phyloP scores from a whole-genome alignment of 2,797 vertebrate species.

The Diplodus puntazzo region DNA sequence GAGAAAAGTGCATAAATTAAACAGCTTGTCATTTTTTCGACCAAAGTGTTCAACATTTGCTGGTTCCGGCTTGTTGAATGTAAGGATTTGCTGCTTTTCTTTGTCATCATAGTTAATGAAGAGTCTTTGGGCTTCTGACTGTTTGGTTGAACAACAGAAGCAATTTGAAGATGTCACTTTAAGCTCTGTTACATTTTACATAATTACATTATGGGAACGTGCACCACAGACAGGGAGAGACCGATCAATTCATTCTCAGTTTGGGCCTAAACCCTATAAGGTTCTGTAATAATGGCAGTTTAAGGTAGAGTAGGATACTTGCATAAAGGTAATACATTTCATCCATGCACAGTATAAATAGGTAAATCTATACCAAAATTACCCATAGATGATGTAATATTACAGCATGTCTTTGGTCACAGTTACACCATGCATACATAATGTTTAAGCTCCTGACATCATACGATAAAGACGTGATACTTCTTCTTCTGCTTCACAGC shows the following conservation, averaged over 20 bases:
- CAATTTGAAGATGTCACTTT: too few relatives aligned
- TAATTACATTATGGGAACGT: too few relatives aligned
- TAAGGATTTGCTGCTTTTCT: too few relatives aligned
- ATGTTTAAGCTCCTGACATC: slow-evolving; percentile 35
- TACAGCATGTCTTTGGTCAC: slow-evolving; percentile 19
- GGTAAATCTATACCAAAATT: background rate
- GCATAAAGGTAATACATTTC: background rate
- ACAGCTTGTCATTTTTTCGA: background rate
- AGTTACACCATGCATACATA: slow-evolving; percentile 46
- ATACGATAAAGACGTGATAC: slow-evolving; percentile 23
- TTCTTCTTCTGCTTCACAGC: slow-evolving; percentile 3
- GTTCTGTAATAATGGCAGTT: background rate
- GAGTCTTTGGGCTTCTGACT: too few relatives aligned
- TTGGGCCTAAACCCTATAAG: background rate
- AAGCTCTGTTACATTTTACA: too few relatives aligned
- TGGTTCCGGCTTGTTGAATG: too few relatives aligned
- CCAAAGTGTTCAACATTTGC: too few relatives aligned
- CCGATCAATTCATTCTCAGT: too few relatives aligned
- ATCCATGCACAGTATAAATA: slow-evolving; percentile 14
- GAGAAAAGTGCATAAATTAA: too few relatives aligned
- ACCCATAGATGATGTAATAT: slow-evolving; percentile 52
- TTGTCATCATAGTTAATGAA: too few relatives aligned
- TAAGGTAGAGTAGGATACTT: background rate
- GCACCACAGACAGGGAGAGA: background rate
- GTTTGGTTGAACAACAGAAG: too few relatives aligned